Conservation (phyloP, 1,140 invertebrate genomes). For the Solenopsis fugax region DNA sequence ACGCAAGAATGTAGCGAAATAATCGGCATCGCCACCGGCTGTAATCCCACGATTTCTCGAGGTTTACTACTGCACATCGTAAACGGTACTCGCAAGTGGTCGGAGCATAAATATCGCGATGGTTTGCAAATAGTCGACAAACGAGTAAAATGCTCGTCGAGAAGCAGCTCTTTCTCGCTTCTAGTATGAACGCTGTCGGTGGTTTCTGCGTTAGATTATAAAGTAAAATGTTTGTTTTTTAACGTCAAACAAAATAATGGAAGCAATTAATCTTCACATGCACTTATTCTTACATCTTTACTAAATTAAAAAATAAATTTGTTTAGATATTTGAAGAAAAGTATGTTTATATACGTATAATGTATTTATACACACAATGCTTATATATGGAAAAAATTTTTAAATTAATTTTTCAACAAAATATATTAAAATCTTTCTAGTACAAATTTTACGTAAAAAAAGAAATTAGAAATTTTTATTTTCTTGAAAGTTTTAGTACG, state of each 20-base stretch:
- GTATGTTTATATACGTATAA: background rate
- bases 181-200: background rate
- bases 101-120: constrained; percentile 62
- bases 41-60: constrained; percentile 42
- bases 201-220: background rate
- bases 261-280: background rate
- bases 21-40: constrained; percentile 8
- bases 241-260: background rate
- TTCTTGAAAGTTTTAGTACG: background rate
- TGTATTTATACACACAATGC: background rate
- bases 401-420: background rate
- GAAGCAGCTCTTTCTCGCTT: background rate
- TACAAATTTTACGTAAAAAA: background rate
- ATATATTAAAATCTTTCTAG: background rate
- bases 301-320: background rate
- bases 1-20: constrained; percentile 29
- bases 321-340: background rate
- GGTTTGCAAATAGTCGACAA: constrained; percentile 43
- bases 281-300: background rate
- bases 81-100: constrained; percentile 50
- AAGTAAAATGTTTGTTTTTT: background rate
- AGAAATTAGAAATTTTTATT: background rate
- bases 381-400: background rate
- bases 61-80: constrained; percentile 35
- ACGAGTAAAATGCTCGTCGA: constrained; percentile 32